A percentile compares a stretch with the other conserved stretches of the same genome.
phyloP scores from a whole-genome alignment of 2,888 invertebrate species.

The Branchinecta sandiegonensis region DNA sequence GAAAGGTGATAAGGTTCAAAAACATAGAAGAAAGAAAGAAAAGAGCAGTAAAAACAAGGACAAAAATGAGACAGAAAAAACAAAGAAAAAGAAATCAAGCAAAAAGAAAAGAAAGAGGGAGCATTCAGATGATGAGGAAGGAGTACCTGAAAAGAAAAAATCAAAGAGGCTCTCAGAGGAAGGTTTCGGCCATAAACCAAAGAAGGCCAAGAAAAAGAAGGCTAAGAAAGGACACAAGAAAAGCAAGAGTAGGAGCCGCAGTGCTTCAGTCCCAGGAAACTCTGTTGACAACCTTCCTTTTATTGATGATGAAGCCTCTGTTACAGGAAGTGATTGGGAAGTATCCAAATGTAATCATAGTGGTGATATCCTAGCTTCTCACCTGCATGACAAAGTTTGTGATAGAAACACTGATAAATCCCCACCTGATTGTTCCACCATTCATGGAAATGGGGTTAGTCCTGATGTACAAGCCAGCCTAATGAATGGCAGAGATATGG shows the following conservation, averaged over 20 bases:
- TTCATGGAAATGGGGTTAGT: no score
- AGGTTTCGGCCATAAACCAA: no score
- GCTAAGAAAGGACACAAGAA: slow-evolving; percentile 2
- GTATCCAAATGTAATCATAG: no score
- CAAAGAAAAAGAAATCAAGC: slow-evolving; percentile 18
- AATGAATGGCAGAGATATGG: no score
- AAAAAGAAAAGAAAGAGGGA: slow-evolving; percentile 20
- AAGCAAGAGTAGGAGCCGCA: not conserved
- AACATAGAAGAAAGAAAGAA: not conserved
- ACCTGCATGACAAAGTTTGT: no score
- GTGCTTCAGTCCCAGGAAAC: not conserved
- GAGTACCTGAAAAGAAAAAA: not conserved
- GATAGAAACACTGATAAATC: no score
- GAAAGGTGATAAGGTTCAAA: not conserved
- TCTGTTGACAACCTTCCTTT: no score
- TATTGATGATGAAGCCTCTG: no score
- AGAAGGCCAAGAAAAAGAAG: not conserved
- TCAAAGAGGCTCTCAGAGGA: not conserved
- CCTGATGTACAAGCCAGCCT: no score
- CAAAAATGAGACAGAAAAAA: slow-evolving; percentile 19
- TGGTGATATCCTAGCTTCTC: no score
- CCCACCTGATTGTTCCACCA: no score
- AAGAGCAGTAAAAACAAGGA: slow-evolving; percentile 18
- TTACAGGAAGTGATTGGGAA: no score
- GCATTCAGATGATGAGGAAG: not conserved